These are phyloP conservation scores for Lasiurus borealis DNA, from an alignment of 2,113 vertebrate genomes.

Conservation along the genomic window DNA sequence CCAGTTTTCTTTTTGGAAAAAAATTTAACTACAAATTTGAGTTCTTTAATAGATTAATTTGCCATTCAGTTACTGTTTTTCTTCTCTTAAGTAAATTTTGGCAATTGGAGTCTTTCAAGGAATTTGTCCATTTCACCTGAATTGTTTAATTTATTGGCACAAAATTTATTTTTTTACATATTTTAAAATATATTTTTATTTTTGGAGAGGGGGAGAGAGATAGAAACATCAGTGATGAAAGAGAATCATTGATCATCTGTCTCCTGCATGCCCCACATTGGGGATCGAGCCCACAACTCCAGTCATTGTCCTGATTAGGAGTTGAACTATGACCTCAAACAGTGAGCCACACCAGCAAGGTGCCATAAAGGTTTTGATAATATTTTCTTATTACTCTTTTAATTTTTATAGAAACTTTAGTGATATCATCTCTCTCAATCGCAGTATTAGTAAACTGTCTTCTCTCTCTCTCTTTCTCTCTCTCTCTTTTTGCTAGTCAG, in stretches of 20 bases:
- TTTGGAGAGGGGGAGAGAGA: no score
- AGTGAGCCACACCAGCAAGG: no score
- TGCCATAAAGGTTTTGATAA: not conserved
- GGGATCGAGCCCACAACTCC: no score
- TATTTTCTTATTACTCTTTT: not conserved
- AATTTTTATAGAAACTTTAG: slow-evolving; percentile 7
- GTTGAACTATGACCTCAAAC: no score
- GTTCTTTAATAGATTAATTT: not conserved
- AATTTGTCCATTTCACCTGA: not conserved
- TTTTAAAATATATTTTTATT: no score
- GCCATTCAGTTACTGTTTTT: not conserved
- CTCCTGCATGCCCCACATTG: no score
- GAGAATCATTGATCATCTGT: no score
- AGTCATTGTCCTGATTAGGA: no score
- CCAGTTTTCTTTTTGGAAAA: not conserved
- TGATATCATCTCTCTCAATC: not conserved
- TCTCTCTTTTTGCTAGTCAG: not conserved
- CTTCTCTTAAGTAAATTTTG: slow-evolving; percentile 8
- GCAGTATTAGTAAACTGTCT: not conserved
- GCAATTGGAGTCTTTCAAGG: slow-evolving; percentile 1
- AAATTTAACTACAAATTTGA: not conserved
- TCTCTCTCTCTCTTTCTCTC: not conserved
- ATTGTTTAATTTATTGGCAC: slow-evolving; percentile 12
- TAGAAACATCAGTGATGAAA: no score
- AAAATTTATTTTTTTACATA: not conserved